phyloP scores from a whole-genome alignment of 2,113 vertebrate species.

The Heterotilapia buettikoferi region DNA sequence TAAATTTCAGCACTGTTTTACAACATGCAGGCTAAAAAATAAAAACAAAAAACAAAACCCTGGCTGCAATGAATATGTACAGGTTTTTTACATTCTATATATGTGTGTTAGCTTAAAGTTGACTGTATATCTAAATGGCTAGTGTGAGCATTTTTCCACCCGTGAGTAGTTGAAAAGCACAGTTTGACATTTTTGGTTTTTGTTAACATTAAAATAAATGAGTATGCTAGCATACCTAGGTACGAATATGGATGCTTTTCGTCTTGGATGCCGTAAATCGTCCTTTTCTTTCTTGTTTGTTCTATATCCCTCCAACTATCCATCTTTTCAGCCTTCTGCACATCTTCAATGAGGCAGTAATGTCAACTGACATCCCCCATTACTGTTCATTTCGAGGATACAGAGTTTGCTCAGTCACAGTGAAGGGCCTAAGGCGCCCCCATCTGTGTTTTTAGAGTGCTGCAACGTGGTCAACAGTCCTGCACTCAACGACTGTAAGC shows the following conservation, averaged over 20 bases:
- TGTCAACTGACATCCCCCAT: neutral
- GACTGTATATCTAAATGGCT: accelerated
- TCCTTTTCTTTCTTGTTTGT: neutral
- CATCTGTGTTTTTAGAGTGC: neutral
- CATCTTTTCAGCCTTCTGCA: neutral
- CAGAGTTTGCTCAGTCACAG: neutral
- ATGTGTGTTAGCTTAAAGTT: neutral
- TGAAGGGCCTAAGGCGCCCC: constrained; percentile 37
- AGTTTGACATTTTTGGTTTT: neutral
- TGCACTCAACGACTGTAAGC: neutral
- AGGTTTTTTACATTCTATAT: neutral
- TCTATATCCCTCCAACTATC: neutral
- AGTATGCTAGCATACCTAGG: neutral
- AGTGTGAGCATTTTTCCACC: neutral
- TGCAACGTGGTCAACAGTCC: neutral
- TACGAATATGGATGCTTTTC: neutral
- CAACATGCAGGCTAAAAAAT: neutral
- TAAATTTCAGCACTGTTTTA: neutral
- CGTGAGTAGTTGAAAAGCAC: neutral
- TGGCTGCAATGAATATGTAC: neutral
- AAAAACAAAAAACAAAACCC: neutral
- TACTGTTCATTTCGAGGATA: neutral
- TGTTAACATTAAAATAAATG: neutral
- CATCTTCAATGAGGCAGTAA: neutral
- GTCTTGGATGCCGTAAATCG: neutral